phyloP scores from a whole-genome alignment of 2,113 vertebrate species.

The Pitta sordida region DNA sequence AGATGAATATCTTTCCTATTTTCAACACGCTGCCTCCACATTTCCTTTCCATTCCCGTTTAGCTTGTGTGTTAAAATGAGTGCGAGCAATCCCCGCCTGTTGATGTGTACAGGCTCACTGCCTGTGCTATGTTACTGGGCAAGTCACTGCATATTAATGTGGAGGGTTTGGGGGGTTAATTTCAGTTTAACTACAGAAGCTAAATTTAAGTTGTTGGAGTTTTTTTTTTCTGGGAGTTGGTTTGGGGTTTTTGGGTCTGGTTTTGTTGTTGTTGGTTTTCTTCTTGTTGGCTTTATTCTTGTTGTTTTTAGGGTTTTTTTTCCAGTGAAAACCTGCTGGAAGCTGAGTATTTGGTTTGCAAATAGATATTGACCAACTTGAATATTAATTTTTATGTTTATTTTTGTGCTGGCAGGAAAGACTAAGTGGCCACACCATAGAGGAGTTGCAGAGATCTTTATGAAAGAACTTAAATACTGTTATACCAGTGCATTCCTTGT shows the following conservation, averaged over 20 bases:
- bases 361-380: not conserved
- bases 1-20: not conserved
- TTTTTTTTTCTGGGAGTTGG: not conserved
- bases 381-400: not conserved
- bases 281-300: not conserved
- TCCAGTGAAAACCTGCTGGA: not conserved
- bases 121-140: not conserved
- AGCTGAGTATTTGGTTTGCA: not conserved
- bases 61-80: not conserved
- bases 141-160: not conserved
- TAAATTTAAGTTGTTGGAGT: not conserved
- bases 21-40: not conserved
- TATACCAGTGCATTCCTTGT: accelerated
- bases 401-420: not conserved
- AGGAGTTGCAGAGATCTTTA: not conserved
- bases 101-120: not conserved
- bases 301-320: not conserved
- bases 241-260: too few species aligned
- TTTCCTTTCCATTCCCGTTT: not conserved
- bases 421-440: not conserved
- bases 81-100: not conserved
- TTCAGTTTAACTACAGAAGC: not conserved
- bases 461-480: not conserved
- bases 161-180: accelerated
- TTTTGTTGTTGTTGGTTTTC: too few species aligned